These are phyloP conservation scores for Jacana jacana DNA, from an alignment of 2,113 vertebrate species.

Conservation along the genomic window DNA sequence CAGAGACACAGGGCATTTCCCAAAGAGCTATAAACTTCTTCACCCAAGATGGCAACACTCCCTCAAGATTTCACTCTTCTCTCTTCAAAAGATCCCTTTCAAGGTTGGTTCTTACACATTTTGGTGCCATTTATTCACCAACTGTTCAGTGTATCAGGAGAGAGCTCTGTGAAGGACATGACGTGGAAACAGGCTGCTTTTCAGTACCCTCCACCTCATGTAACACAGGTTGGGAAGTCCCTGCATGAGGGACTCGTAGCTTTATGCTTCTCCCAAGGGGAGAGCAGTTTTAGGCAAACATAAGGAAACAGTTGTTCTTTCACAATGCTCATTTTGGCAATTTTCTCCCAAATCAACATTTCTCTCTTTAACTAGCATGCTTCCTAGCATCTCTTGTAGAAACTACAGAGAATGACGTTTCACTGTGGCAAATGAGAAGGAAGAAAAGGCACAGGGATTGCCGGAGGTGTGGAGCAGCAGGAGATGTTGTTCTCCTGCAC, in stretches of 20 bases:
- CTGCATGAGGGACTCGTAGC: accelerated
- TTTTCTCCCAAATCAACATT: neutral
- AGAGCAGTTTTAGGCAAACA: neutral
- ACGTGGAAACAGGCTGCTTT: neutral
- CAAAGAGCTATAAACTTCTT: neutral
- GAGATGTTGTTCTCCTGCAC: neutral
- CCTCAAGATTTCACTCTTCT: neutral
- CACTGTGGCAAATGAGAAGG: neutral
- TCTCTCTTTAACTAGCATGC: conserved; percentile 16
- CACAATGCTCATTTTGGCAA: neutral
- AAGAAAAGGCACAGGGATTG: accelerated
- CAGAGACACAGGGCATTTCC: neutral
- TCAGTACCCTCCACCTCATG: neutral
- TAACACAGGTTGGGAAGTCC: neutral
- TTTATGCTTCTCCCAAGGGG: neutral
- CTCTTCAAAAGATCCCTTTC: neutral
- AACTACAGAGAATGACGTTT: neutral
- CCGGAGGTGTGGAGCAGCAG: neutral
- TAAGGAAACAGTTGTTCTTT: neutral
- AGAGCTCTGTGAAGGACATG: neutral
- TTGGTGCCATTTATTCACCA: neutral
- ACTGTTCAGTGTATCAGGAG: neutral
- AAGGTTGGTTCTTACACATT: neutral
- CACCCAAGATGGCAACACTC: neutral
- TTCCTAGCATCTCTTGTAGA: neutral